phyloP scores from a whole-genome alignment of 2,888 invertebrate species.

The Mythimna ferrago region DNA sequence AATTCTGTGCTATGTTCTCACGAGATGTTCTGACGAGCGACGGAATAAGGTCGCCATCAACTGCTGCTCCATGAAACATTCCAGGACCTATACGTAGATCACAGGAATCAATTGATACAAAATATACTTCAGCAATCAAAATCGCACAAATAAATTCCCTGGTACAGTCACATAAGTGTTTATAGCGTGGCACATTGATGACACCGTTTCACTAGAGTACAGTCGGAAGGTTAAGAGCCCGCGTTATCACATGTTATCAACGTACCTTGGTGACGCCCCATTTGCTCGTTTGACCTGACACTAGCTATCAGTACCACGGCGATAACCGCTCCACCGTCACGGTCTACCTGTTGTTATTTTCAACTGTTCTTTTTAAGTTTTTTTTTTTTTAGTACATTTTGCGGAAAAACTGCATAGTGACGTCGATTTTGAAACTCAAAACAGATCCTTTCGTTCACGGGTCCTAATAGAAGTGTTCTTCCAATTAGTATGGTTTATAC shows the following conservation, averaged over 20 bases:
- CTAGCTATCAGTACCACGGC: constrained; percentile 88
- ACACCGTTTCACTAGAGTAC: constrained; percentile 77
- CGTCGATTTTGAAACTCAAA: background rate
- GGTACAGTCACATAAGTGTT: constrained; percentile 50
- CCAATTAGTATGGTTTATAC: constrained; percentile 9
- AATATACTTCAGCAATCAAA: constrained; percentile 6
- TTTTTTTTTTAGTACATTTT: constrained; percentile 37
- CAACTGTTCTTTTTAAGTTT: constrained; percentile 66
- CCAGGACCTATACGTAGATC: background rate
- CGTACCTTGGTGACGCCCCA: constrained; percentile 86
- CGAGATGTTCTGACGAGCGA: no score
- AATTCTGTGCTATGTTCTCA: no score
- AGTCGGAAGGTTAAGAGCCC: constrained; percentile 89
- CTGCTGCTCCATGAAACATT: background rate
- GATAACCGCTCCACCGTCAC: constrained; percentile 85
- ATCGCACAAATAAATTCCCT: constrained; percentile 4
- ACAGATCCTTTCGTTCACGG: no score
- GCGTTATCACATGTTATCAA: constrained; percentile 86
- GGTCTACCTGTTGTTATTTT: constrained; percentile 85
- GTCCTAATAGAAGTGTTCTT: background rate
- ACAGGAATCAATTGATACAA: background rate
- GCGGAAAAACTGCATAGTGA: constrained; percentile 19
- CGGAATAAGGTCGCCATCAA: no score
- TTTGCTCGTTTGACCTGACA: constrained; percentile 91
- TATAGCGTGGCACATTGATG: constrained; percentile 62